phyloP scores from a whole-genome alignment of 2,888 invertebrate species.

The Pecten maximus region DNA sequence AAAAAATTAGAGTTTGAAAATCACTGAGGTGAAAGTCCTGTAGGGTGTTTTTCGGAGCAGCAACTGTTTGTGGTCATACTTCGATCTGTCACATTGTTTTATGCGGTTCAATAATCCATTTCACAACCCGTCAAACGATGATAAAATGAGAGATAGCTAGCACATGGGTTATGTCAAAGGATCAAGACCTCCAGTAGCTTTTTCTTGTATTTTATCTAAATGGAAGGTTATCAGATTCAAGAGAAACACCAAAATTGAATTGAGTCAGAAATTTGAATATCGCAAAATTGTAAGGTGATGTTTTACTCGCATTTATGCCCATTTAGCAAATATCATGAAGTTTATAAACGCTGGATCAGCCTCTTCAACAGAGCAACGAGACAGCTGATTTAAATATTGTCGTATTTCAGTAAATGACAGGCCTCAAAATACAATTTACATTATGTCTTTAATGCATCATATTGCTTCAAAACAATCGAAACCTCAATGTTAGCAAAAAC shows the following conservation, averaged over 20 bases:
- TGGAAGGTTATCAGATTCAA: slow-evolving; percentile 14
- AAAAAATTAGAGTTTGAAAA: too few species aligned
- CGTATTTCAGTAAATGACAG: slow-evolving; percentile 9
- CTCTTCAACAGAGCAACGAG: slow-evolving; percentile 26
- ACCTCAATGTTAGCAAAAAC: background rate
- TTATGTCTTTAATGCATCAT: background rate
- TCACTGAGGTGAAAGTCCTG: too few species aligned
- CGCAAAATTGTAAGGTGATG: slow-evolving; percentile 10
- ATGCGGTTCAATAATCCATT: background rate
- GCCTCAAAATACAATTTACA: background rate
- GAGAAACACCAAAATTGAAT: background rate
- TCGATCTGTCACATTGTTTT: background rate
- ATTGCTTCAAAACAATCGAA: slow-evolving; percentile 11
- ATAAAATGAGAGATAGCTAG: background rate
- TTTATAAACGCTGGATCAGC: slow-evolving; percentile 12
- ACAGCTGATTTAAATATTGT: slow-evolving; percentile 21
- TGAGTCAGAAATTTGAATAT: slow-evolving; percentile 27
- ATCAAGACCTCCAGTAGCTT: background rate
- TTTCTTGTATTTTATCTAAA: slow-evolving; percentile 4
- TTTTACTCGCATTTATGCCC: slow-evolving; percentile 32
- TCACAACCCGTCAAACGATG: background rate
- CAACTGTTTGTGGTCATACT: background rate
- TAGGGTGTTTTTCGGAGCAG: too few species aligned
- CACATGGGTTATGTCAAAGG: background rate
- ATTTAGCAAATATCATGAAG: slow-evolving; percentile 31